Evolutionary conservation across 2,113 vertebrate species (phyloP).

Genomic region (Solea solea): DNA sequence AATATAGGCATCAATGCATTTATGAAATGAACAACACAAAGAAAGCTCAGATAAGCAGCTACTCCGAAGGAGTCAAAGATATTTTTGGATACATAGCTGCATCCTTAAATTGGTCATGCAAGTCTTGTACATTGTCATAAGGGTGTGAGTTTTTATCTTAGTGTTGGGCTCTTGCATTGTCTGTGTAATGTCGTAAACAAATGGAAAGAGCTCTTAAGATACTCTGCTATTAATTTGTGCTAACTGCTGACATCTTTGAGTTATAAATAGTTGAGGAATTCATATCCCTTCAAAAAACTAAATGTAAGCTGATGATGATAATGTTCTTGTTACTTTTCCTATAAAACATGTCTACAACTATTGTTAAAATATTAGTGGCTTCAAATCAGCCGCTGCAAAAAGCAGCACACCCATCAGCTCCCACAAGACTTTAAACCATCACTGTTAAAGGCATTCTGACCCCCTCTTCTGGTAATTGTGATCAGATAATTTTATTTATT

Average conservation of each 20-base stretch:
- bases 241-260: too few species aligned
- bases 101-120: not conserved
- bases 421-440: too few species aligned
- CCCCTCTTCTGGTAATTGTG: too few species aligned
- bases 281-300: not conserved
- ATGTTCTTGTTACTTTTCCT: not conserved
- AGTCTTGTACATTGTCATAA: not conserved
- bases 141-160: not conserved
- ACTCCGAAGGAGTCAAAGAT: not conserved
- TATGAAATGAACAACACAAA: not conserved
- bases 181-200: too few species aligned
- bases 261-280: not conserved
- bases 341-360: not conserved
- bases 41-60: not conserved
- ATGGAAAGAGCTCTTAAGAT: too few species aligned
- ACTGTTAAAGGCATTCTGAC: too few species aligned
- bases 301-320: not conserved
- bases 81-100: not conserved
- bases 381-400: not conserved
- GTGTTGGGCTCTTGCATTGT: not conserved
- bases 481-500: too few species aligned
- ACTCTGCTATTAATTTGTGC: not conserved
- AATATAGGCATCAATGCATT: not conserved
- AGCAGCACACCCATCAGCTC: constrained; percentile 1
- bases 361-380: constrained; percentile 3